Evolutionary conservation across 2,888 invertebrate species (phyloP), one percentile per base, ranked within the genome.

Genomic region (Automeris io): DNA sequence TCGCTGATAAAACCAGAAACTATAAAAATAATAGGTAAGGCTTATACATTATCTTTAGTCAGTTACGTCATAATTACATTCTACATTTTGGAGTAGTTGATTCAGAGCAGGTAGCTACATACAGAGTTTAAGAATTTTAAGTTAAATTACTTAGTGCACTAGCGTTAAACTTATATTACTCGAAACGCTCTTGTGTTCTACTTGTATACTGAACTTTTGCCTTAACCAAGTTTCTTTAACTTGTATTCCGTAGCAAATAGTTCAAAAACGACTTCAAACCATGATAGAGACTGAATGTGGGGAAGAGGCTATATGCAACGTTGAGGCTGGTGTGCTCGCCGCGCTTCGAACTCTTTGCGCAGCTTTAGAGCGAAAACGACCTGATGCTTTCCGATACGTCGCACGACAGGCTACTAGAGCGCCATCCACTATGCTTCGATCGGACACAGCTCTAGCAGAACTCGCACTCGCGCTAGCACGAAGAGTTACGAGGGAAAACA

Each of bases 341-440:
- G 83, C 70, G 24, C 64, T 82, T 44, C 73, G 77, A 40, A 83
- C 78, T 50, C 72, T 92, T 18, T 92, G 92, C 18, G 88, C 90
- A 11, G 93, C 93, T 48, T 73, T 96, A 46, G 96, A 96, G 63
- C 86, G 93, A 33, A 91, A 92, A 83, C 90, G 94, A 64, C 95
- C 95, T 0, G 91, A 92, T 35, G 85, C 94, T 8, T 93, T 91
- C 62, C 88, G 89, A 5, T 90, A 91, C 29, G 90, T 95, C 1
- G 91, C 92, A 0, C 78, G 94, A 8, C 94, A 94, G 66, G 91
- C 93, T 2, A 91, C 91, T 46, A 74, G 89, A 16, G 75, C 88
- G 18, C 89, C 90, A 0, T 83, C 88, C 2, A 86, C 90, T 18
- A 88, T 89, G 73, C 80, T 90, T 25, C 80, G 88, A 1, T 88